Base-by-base conservation (phyloP, 2,797 vertebrate genomes). In the Bradypodion ventrale region DNA sequence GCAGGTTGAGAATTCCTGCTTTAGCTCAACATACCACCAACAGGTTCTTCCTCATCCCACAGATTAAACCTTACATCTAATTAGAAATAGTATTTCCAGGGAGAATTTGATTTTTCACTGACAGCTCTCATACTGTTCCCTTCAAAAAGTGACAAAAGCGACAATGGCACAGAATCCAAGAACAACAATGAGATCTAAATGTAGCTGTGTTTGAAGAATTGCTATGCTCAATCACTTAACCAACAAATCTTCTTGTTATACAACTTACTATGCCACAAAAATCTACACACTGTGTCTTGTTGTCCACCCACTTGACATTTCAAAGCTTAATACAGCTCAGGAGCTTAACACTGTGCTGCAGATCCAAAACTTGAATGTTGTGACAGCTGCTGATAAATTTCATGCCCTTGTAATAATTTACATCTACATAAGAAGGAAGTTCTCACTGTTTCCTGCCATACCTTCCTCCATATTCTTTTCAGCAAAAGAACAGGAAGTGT, bases 101-200 rank as follows among this genome's bases (percentile, higher is more conserved):
- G 77, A 83, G 0, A 88, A 88, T 0, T 80, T 3, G 77, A 84
- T 88, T 49, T 60, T 70, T 87, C 74, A 81, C 60, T 86, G 70
- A 5, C 68, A 92, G 65, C 49, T 90, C 80, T 88, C 49, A 85
- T n/a, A n/a, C n/a, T n/a, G n/a, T n/a, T n/a, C n/a, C n/a, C n/a
- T n/a, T n/a, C n/a, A n/a, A 52, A 60, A 88, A 77, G 84, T 87
- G 83, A 44, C 35, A 0, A 75, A 75, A 81, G 66, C 87, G 87
- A 87, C 85, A 74, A 16, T 80, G 66, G 87, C 87, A 92, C 74
- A 90, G 85, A 94, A 87, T 89, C 75, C 82, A 23, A 89, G 75
- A 88, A 85, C 32, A 4, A 84, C 82, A 86, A 80, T 60, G 76
- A 83, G 84, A 86, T 19, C 73, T 52, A 88, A n/a, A 66, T 66